Base-by-base conservation (phyloP, 1,140 invertebrate species). In the Drosophila jambulina region DNA sequence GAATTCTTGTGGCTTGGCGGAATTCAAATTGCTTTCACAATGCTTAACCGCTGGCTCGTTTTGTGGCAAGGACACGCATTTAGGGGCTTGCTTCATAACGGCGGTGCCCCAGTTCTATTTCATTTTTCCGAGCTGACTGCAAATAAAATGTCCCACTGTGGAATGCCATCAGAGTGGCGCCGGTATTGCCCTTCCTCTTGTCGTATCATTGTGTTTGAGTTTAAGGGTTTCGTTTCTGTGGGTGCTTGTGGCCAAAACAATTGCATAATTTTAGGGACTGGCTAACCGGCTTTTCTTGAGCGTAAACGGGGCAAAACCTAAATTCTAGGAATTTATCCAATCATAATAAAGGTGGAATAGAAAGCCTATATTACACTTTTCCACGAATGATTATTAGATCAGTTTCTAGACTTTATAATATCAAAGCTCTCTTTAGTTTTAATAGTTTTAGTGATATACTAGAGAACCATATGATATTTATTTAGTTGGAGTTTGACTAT, bases 171-270 rank as follows among this genome's bases (percentile, higher is more conserved):
- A 70, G 63, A 78, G 48, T 77, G 60, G 43, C 61, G 67, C 53
- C 53, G 43, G 36, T n/a, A 23, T 64, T 27, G 43, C 48, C 40
- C 42, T 62, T 34, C 57, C 83, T 65, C 42, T 42, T 58, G 49
- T 76, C 61, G 21, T 63, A 56, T 74, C 58, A 68, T 74, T 62
- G 48, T 45, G 21, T 74, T 34, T 46, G 38, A 13, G 19, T 71
- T 23, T 27, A 21, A 21, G 23, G 25, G 32, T 36, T 9, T 59
- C 48, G 23, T 4, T 25, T 48, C 19, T 57, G 17, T 42, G n/a
- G 42, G n/a, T 53, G 54, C n/a, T 34, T 57, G 60, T 58, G 71
- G 53, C 38, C 34, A 76, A 67, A 76, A 76, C 72, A 76, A 76
- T 76, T 76, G 74, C 72, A 76, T 76, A 76, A 76, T 45, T 36